Percentiles rank a stretch among this genome's conserved stretches.
These are phyloP conservation scores for Drosophila oshimai DNA, from an alignment of 1,140 invertebrate species.

Conservation along the genomic window DNA sequence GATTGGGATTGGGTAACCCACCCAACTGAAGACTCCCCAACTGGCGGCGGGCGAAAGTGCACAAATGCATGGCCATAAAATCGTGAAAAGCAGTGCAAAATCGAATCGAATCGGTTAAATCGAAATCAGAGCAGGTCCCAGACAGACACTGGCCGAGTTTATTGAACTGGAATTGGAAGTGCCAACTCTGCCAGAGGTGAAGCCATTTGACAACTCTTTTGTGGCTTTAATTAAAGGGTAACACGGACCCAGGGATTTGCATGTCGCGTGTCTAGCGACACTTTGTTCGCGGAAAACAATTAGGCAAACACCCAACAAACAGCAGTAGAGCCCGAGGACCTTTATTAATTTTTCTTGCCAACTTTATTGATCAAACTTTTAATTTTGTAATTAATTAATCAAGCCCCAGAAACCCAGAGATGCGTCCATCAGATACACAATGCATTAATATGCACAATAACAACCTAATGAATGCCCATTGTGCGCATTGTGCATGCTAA, in stretches of 20 bases:
- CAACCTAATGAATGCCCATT: constrained; percentile 30
- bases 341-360: constrained; percentile 62
- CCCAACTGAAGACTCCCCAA: constrained; percentile 2
- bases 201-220: constrained; percentile 56
- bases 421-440: constrained; percentile 38
- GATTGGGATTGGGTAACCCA: constrained; percentile 68
- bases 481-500: constrained; percentile 46
- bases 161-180: constrained; percentile 61
- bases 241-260: constrained; percentile 41
- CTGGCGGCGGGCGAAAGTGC: constrained; percentile 59
- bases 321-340: neutral
- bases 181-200: constrained; percentile 3
- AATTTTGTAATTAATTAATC: constrained; percentile 73
- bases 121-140: constrained; percentile 52
- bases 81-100: constrained; percentile 16
- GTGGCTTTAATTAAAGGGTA: constrained; percentile 39
- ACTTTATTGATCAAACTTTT: constrained; percentile 77
- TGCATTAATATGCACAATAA: constrained; percentile 33
- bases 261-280: constrained; percentile 72
- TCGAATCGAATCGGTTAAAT: constrained; percentile 36
- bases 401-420: constrained; percentile 16
- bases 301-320: constrained; percentile 51
- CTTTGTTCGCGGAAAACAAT: constrained; percentile 59
- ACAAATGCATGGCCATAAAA: constrained; percentile 37
- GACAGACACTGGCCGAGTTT: constrained; percentile 41